Conservation (phyloP, 2,113 vertebrate genomes). For the Cryptomyrus ogoouensis region DNA sequence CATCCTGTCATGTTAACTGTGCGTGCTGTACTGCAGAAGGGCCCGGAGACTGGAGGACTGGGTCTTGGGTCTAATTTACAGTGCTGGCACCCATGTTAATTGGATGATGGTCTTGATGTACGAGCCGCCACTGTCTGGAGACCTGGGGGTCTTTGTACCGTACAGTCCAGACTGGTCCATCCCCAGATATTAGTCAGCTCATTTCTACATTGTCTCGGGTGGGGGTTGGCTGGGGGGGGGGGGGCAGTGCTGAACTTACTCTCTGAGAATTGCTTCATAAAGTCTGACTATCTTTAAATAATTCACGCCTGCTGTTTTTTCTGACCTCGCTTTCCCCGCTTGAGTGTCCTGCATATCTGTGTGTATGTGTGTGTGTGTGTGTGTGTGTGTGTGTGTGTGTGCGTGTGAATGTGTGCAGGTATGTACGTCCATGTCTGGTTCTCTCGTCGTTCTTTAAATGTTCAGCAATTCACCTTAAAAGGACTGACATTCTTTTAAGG, state of each 20-base stretch:
- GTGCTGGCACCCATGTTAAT: neutral
- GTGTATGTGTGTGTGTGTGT: neutral
- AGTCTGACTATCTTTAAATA: slow-evolving; percentile 69
- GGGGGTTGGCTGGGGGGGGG: slow-evolving; percentile 51
- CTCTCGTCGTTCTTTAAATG: slow-evolving; percentile 4
- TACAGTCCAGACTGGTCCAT: slow-evolving; percentile 66
- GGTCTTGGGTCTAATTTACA: slow-evolving; percentile 6
- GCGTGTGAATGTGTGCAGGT: neutral
- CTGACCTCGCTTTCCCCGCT: slow-evolving; percentile 41
- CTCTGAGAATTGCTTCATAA: slow-evolving; percentile 71
- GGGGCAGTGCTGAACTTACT: slow-evolving; percentile 66
- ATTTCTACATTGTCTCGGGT: slow-evolving; percentile 63
- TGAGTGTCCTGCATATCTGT: slow-evolving; percentile 5
- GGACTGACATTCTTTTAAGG: neutral
- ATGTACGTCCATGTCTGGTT: slow-evolving; percentile 16
- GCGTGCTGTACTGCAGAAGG: neutral
- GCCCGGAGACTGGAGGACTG: neutral
- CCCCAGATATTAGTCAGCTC: slow-evolving; percentile 60
- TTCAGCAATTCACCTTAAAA: neutral
- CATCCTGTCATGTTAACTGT: neutral
- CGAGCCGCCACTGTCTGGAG: slow-evolving; percentile 25
- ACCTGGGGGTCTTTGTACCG: slow-evolving; percentile 48
- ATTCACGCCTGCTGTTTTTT: slow-evolving; percentile 51
- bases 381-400: neutral
- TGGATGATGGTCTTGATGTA: neutral